Percentiles rank a stretch among this genome's conserved stretches.
phyloP scores from a whole-genome alignment of 2,797 vertebrate species.

The Artibeus jamaicensis region DNA sequence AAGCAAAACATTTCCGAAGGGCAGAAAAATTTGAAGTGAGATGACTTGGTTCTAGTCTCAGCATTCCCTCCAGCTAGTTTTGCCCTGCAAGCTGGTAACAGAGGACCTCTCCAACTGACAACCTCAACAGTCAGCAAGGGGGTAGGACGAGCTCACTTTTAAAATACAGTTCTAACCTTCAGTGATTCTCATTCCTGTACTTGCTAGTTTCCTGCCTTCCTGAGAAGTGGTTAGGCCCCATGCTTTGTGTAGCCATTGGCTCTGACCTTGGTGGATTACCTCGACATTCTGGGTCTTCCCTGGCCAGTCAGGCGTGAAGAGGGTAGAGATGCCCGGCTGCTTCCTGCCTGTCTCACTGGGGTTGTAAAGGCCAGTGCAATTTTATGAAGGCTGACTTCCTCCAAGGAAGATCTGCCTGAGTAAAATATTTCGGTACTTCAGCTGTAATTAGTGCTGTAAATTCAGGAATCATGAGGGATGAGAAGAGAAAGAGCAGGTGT shows the following conservation, averaged over 20 bases:
- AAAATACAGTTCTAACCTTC: neutral
- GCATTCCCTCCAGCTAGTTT: neutral
- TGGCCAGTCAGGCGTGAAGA: neutral
- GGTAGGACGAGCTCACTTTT: neutral
- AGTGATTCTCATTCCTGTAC: neutral
- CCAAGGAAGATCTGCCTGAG: slow-evolving; percentile 8
- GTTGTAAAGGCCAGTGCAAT: slow-evolving; percentile 19
- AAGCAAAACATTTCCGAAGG: slow-evolving; percentile 20
- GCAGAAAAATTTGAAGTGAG: neutral
- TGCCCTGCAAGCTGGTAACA: neutral
- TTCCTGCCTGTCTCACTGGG: slow-evolving; percentile 29
- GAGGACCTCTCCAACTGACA: neutral
- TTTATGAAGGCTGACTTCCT: slow-evolving; percentile 30
- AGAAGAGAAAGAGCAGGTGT: neutral
- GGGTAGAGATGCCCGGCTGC: neutral
- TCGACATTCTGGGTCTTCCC: neutral
- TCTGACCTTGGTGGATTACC: slow-evolving; percentile 16
- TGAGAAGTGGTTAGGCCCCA: neutral
- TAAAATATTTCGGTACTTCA: neutral
- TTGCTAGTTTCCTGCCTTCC: slow-evolving; percentile 29
- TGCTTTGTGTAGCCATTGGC: neutral
- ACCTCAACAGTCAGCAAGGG: neutral
- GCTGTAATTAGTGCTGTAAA: neutral
- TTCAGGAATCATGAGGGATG: neutral
- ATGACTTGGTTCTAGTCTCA: neutral